Evolutionary conservation across 37 sponge, comb jelly and placozoan species (phyloP), one percentile per base, ranked within the genome.

Genomic region (Chondrosia reniformis): DNA sequence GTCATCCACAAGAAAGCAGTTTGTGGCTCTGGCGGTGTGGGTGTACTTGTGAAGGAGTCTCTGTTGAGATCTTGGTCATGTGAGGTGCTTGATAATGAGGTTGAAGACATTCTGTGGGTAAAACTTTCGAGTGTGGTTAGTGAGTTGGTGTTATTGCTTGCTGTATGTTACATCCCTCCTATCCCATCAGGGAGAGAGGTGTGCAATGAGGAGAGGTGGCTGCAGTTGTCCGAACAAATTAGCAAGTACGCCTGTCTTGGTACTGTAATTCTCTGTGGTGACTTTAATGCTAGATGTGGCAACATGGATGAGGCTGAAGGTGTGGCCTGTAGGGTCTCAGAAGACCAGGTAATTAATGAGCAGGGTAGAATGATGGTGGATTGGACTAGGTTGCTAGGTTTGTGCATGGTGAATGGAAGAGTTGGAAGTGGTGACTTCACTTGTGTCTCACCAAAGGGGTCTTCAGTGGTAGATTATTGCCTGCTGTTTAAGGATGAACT

Each of bases 401-500:
- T 64, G 36, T 64, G 66, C 33, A 36, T 9, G 66, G 66, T 30
- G 31, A 64, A 64, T 30, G 33, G 66, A n/a, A 64, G 66, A 64
- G 66, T 30, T 64, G 66, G 66, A 36, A 15, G 66, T 64, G 66
- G 33, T 64, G 66, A 64, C 66, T 61, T 61, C 63, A 61, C 63
- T 22, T 61, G 63, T 61, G 27, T 61, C 27, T 24, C 63, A 24
- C n/a, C 63, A 24, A 61, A 12, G 17, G 63, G 63, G 63, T 61
- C 25, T 61, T 61, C 63, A 61, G 27, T 61, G 27, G 63, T 61
- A 22, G 63, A 61, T 22, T 61, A 61, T 61, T 61, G 63, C 27
- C 27, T 61, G 63, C 8, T 61, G 27, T 61, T 61, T 22, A 61
- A 61, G 63, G 63, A 61, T 61, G 63, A 61, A 22, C 63, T 61